Conservation (phyloP, 2,797 vertebrate species). For the Tiaroga cobitis region DNA sequence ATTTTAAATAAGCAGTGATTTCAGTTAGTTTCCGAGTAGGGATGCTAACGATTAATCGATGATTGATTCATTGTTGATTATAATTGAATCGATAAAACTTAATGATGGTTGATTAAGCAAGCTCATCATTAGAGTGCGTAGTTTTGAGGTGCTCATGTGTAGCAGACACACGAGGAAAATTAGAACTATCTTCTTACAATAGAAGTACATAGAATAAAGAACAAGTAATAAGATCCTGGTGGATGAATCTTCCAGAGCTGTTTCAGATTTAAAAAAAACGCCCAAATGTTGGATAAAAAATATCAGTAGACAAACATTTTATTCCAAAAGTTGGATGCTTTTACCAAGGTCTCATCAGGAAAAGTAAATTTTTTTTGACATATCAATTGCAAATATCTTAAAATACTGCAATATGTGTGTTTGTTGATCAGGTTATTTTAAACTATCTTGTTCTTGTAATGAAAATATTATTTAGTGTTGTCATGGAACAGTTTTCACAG, state of each 20-base stretch:
- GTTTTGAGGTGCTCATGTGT: neutral
- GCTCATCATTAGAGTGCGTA: neutral
- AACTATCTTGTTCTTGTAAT: too few relatives aligned
- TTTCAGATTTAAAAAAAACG: too few relatives aligned
- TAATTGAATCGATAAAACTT: neutral
- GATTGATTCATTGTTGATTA: too few relatives aligned
- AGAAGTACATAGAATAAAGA: too few relatives aligned
- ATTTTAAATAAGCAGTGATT: neutral
- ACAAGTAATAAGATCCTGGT: too few relatives aligned
- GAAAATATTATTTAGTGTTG: neutral
- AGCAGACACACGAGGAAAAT: too few relatives aligned
- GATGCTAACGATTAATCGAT: too few relatives aligned
- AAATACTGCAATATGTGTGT: neutral
- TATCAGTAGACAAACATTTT: neutral
- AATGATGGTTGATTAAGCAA: neutral
- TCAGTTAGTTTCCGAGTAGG: too few relatives aligned
- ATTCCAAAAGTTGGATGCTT: neutral
- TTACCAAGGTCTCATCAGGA: neutral
- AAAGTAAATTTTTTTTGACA: neutral
- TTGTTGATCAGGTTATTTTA: neutral
- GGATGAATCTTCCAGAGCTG: too few relatives aligned
- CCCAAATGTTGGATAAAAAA: neutral
- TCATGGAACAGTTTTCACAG: neutral
- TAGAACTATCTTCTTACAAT: too few relatives aligned
- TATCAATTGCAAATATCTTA: neutral